Evolutionary conservation across 2,888 invertebrate genomes (phyloP), one percentile per base, ranked within the genome.

Genomic region (Heteromurus nitidus): DNA sequence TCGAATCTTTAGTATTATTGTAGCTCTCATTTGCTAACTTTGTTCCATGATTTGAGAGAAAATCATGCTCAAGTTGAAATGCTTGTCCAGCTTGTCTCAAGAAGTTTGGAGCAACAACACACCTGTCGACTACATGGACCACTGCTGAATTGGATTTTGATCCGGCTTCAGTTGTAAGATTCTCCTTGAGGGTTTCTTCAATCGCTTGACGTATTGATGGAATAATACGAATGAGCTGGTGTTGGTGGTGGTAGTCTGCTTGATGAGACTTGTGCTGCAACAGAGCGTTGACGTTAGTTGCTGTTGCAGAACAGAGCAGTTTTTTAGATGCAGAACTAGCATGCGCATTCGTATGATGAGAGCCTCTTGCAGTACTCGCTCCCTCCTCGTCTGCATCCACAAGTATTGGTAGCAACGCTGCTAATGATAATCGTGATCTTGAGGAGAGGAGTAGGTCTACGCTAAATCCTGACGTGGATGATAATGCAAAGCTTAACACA

Each of bases 241-340:
- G 58, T 26, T 16, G 26, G 22, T 58, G 13, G 5, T 58, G 24
- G 16, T 18, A 26, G 13, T 24, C 58, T 58, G 58, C 20, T 58
- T 58, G 22, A 26, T 18, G 30, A 62, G 28, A 31, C 16, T 62
- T 3, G 30, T 28, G 18, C 11, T 60, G 60, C 22, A 11, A 30
- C 1, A 30, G 28, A 50, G 11, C 28, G 55, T 31, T 69, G 69
- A 69, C 69, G 55, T 13, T 22, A 55, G 55, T 16, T 28, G 55
- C 55, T 69, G 69, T 69, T 31, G 69, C 55, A 44, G 69, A 69
- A 69, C 55, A 31, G 31, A 69, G n/a, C n/a, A n/a, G n/a, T n/a
- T n/a, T n/a, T n/a, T n/a, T n/a, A n/a, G n/a, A n/a, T n/a, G n/a
- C n/a, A n/a, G n/a, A n/a, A n/a, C n/a, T n/a, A n/a, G n/a, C n/a